phyloP scores from a whole-genome alignment of 30 jellyfish, hydroid and myxozoan genomes.

The Haliclystus octoradiatus region DNA sequence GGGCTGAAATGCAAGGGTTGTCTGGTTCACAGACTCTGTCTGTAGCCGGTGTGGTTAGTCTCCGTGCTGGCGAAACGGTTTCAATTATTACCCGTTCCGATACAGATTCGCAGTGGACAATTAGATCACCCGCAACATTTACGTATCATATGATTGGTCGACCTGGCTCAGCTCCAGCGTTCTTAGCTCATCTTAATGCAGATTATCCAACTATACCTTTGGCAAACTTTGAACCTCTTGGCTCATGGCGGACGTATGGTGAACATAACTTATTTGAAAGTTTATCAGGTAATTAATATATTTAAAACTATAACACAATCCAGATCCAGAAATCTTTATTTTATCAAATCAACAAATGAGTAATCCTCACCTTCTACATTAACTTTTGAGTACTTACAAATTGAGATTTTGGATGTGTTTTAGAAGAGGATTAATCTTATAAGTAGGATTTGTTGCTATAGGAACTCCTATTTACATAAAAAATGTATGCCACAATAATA shows the following conservation, averaged over 20 bases:
- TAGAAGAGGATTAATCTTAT: too few species aligned
- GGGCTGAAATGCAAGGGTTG: conserved; percentile 23
- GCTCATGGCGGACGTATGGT: conserved; percentile 53
- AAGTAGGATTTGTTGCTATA: too few species aligned
- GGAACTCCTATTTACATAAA: too few species aligned
- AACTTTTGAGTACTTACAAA: too few species aligned
- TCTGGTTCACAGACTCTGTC: conserved; percentile 40
- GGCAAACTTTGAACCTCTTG: conserved; percentile 20
- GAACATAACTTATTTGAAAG: conserved; percentile 57
- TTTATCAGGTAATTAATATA: conserved; percentile 51
- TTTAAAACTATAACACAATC: not conserved
- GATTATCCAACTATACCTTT: conserved; percentile 2
- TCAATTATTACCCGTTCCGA: conserved; percentile 38
- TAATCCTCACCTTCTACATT: too few species aligned
- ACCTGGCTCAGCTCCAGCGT: conserved; percentile 81
- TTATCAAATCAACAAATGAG: too few species aligned
- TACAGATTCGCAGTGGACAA: conserved; percentile 35
- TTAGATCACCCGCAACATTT: conserved; percentile 35
- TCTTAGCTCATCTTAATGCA: conserved; percentile 38
- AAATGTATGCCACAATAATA: too few species aligned
- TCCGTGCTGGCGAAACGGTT: conserved; percentile 68
- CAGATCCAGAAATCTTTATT: too few species aligned
- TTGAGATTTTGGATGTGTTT: too few species aligned
- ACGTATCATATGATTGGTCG: conserved; percentile 67
- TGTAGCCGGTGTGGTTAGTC: conserved; percentile 57